These are phyloP conservation scores for Bembecia ichneumoniformis DNA, from an alignment of 2,888 invertebrate genomes.

Conservation along the genomic window DNA sequence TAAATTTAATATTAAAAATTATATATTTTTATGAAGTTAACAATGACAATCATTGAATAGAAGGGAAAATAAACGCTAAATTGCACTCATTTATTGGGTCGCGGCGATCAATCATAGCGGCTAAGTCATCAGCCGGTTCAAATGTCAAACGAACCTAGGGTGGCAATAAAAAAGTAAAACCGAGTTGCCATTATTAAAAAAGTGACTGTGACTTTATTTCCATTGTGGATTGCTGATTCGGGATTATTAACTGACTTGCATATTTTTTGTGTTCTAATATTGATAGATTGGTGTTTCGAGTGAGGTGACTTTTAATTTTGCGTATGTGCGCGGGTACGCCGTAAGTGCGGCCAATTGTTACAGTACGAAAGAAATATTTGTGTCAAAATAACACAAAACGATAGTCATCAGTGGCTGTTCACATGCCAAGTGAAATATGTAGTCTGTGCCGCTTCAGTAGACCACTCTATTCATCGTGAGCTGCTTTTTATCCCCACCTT, in stretches of 20 bases:
- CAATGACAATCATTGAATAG: slow-evolving; percentile 56
- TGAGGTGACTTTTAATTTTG: slow-evolving; percentile 52
- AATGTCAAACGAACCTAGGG: slow-evolving; percentile 72
- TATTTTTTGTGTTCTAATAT: slow-evolving; percentile 72
- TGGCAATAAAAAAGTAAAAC: slow-evolving; percentile 66
- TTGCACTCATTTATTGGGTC: slow-evolving; percentile 70
- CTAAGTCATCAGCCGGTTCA: slow-evolving; percentile 70
- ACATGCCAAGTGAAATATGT: slow-evolving; percentile 50
- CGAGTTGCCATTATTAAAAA: slow-evolving; percentile 70
- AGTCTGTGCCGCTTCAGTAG: slow-evolving; percentile 28
- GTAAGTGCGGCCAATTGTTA: slow-evolving; percentile 48
- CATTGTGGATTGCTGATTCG: slow-evolving; percentile 70
- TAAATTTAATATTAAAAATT: slow-evolving; percentile 5
- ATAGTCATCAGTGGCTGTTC: slow-evolving; percentile 50
- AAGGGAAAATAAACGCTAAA: slow-evolving; percentile 64
- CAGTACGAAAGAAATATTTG: slow-evolving; percentile 45
- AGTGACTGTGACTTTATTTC: slow-evolving; percentile 73
- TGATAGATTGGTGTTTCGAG: slow-evolving; percentile 70
- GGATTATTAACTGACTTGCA: slow-evolving; percentile 73
- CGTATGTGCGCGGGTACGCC: slow-evolving; percentile 29
- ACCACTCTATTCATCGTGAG: neutral
- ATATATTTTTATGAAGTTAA: slow-evolving; percentile 29
- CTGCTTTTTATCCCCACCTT: slow-evolving; percentile 17
- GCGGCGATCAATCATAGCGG: slow-evolving; percentile 66
- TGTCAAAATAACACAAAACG: slow-evolving; percentile 56